These are phyloP conservation scores for Coluber constrictor DNA, from an alignment of 2,797 vertebrate genomes.

Conservation along the genomic window DNA sequence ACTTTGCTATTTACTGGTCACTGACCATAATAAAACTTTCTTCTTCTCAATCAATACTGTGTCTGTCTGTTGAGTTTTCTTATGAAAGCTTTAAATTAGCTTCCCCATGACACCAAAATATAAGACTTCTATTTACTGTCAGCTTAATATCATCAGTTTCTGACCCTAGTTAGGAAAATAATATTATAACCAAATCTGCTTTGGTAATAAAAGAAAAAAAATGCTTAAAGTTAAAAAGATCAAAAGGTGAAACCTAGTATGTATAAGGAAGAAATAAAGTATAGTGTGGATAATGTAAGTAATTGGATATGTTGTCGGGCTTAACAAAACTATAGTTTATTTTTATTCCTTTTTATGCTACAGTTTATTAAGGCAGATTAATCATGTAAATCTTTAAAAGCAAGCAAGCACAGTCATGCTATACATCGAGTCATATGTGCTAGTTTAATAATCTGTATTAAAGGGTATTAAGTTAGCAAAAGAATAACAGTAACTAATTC, in stretches of 20 bases:
- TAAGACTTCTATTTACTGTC: background rate
- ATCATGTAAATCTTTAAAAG: background rate
- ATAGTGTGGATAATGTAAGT: background rate
- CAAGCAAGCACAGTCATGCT: background rate
- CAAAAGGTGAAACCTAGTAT: background rate
- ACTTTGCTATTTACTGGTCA: background rate
- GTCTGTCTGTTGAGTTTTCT: background rate
- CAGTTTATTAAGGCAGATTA: background rate
- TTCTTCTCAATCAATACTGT: background rate
- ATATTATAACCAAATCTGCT: background rate
- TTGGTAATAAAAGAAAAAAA: background rate
- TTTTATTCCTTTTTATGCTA: background rate
- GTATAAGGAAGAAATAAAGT: background rate
- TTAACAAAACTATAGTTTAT: background rate
- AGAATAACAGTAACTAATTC: background rate
- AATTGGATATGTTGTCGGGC: background rate
- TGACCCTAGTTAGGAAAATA: background rate
- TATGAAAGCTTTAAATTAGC: background rate
- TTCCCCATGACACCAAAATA: background rate
- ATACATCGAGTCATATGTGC: background rate
- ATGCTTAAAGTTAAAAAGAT: background rate
- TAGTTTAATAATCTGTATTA: background rate
- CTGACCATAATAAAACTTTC: background rate
- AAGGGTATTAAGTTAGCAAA: background rate
- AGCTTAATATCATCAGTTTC: background rate